These are phyloP conservation scores for Theocolax elegans DNA, from an alignment of 1,140 invertebrate species.

Conservation along the genomic window DNA sequence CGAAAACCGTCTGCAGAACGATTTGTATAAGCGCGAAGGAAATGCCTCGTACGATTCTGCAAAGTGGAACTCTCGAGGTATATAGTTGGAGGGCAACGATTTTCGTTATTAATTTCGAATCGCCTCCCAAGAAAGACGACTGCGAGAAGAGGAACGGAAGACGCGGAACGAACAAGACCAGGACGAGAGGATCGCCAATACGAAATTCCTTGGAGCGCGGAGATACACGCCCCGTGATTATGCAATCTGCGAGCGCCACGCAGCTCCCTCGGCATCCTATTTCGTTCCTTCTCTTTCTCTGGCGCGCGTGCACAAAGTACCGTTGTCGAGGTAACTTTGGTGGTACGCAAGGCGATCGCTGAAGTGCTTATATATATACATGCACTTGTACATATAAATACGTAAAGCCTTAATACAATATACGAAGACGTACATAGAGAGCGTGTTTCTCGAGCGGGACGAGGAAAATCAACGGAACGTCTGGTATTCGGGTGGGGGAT, in stretches of 20 bases:
- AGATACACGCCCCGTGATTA: slow-evolving; percentile 47
- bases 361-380: too few relatives aligned
- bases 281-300: slow-evolving; percentile 48
- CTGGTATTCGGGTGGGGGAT: too few relatives aligned
- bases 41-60: too few relatives aligned
- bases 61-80: slow-evolving; percentile 3
- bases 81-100: background rate
- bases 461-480: background rate
- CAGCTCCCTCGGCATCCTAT: slow-evolving; percentile 46
- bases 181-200: background rate
- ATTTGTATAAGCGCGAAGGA: too few relatives aligned
- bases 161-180: background rate
- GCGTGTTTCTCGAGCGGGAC: too few relatives aligned
- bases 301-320: too few relatives aligned
- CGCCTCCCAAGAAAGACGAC: background rate
- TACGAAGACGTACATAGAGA: too few relatives aligned
- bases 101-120: slow-evolving; percentile 24
- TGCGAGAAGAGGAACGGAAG: background rate
- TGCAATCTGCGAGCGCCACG: slow-evolving; percentile 44
- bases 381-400: too few relatives aligned
- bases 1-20: too few relatives aligned
- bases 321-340: too few relatives aligned
- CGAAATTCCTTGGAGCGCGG: background rate
- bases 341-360: too few relatives aligned
- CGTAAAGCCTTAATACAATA: too few relatives aligned